A percentile compares a stretch with the other conserved stretches of the same genome.
Evolutionary conservation across 2,888 invertebrate genomes (phyloP).

Genomic region (Epinotia nisella): DNA sequence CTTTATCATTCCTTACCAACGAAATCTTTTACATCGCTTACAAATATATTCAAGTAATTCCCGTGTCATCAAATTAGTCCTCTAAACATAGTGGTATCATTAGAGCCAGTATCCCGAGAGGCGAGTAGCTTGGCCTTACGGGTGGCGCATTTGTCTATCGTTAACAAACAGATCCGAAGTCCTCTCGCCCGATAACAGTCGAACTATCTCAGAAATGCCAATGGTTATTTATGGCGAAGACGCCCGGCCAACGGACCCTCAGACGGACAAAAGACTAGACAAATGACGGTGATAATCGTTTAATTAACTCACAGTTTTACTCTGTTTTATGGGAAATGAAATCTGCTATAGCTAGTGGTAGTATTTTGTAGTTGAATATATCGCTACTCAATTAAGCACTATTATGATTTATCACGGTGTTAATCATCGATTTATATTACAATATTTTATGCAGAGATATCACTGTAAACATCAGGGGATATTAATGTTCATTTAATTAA

Average conservation of each 20-base stretch:
- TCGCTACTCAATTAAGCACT: slow-evolving; percentile 32
- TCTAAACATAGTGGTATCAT: slow-evolving; percentile 32
- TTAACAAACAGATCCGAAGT: slow-evolving; percentile 79
- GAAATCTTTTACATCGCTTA: slow-evolving; percentile 33
- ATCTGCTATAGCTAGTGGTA: slow-evolving; percentile 45
- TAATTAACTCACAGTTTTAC: slow-evolving; percentile 53
- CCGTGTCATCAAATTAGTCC: slow-evolving; percentile 41
- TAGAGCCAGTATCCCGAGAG: slow-evolving; percentile 43
- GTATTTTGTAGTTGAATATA: slow-evolving; percentile 29
- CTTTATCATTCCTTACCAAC: slow-evolving; percentile 23
- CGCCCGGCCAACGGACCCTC: slow-evolving; percentile 63
- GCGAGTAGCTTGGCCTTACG: slow-evolving; percentile 64
- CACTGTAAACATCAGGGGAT: slow-evolving; percentile 32
- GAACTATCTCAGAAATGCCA: slow-evolving; percentile 76
- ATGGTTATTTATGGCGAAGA: slow-evolving; percentile 79
- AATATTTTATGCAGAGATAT: slow-evolving; percentile 30
- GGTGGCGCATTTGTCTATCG: slow-evolving; percentile 71
- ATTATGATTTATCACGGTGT: slow-evolving; percentile 16
- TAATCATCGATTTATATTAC: slow-evolving; percentile 29
- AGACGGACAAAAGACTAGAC: slow-evolving; percentile 77
- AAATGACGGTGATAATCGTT: slow-evolving; percentile 78
- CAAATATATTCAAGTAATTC: slow-evolving; percentile 36
- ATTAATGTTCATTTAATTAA: slow-evolving; percentile 40
- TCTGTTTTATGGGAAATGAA: slow-evolving; percentile 49
- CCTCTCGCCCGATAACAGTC: slow-evolving; percentile 70